These are phyloP conservation scores for Poecile montanus DNA, from an alignment of 2,797 vertebrate genomes.

Conservation along the genomic window DNA sequence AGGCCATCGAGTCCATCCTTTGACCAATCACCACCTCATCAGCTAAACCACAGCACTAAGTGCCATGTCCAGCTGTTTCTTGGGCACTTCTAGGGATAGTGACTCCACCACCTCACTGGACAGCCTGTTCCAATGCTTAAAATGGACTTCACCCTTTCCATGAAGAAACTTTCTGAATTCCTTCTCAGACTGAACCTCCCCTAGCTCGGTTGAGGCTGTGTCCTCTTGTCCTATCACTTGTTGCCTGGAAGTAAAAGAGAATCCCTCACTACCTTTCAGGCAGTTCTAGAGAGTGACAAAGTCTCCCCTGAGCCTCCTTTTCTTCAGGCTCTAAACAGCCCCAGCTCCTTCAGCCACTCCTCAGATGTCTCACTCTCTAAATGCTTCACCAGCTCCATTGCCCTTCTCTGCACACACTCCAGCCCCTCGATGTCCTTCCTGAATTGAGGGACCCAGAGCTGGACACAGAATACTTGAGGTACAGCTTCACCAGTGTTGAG, in stretches of 20 bases:
- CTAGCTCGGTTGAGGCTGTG: neutral
- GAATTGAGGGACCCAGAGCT: neutral
- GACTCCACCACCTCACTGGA: neutral
- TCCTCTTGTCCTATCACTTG: neutral
- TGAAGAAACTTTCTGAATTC: neutral
- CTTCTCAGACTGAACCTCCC: neutral
- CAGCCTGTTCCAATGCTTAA: neutral
- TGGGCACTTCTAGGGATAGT: accelerated
- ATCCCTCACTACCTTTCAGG: neutral
- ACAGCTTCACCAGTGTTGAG: neutral
- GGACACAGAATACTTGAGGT: neutral
- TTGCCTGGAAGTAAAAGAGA: neutral
- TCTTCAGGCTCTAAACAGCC: neutral
- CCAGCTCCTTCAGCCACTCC: neutral
- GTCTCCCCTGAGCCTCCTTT: neutral
- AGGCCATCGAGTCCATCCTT: neutral
- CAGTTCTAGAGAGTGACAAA: neutral
- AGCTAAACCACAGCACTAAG: neutral
- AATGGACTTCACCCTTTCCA: neutral
- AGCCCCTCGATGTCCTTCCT: neutral
- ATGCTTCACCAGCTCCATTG: neutral
- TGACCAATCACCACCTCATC: neutral
- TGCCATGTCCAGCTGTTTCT: neutral
- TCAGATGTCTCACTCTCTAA: neutral
- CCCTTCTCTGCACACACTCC: neutral